Base-by-base conservation (phyloP, 2,888 invertebrate genomes). In the Sepioteuthis lessoniana region DNA sequence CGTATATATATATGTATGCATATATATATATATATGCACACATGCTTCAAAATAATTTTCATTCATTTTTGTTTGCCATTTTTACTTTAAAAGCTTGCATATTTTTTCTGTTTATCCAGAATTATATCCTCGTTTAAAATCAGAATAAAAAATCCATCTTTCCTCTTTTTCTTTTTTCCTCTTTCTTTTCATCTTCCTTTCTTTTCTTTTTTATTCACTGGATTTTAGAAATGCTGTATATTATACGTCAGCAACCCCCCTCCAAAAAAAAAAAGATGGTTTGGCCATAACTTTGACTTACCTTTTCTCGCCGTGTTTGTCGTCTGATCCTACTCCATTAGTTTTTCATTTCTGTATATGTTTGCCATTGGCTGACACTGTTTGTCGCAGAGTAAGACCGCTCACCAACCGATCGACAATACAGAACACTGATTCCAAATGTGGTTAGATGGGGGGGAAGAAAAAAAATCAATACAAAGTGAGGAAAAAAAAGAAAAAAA, bases 371-470 rank as follows among this genome's bases (percentile, higher is more conserved):
- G 76, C n/a, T 35, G 76, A 76, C 76, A 13, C 76, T 76, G 76
- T 76, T 76, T 76, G 76, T 76, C 76, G n/a, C 76, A 35, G 76
- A 76, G 19, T 76, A 76, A 76, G n/a, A 19, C 76, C n/a, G n/a
- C 76, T 76, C 76, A 76, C 76, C 76, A 76, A n/a, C 76, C 76
- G 76, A 76, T 76, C 76, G n/a, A 35, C 76, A 76, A 76, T 76
- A n/a, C 76, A n/a, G 76, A n/a, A 76, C 76, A 35, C 76, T 76
- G 76, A 76, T 76, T 76, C 76, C 76, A 76, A 76, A 35, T n/a
- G 76, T 35, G n/a, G n/a, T 76, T 35, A 76, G 76, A 35, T n/a
- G 28, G 25, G 21, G 28, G 55, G 21, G 55, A 55, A 76, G 76
- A 76, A 76, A 16, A 76, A 76, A 76, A 76, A 76, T 76, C 76